Conservation (phyloP, 2,888 invertebrate species). For the Rosalia funebris region DNA sequence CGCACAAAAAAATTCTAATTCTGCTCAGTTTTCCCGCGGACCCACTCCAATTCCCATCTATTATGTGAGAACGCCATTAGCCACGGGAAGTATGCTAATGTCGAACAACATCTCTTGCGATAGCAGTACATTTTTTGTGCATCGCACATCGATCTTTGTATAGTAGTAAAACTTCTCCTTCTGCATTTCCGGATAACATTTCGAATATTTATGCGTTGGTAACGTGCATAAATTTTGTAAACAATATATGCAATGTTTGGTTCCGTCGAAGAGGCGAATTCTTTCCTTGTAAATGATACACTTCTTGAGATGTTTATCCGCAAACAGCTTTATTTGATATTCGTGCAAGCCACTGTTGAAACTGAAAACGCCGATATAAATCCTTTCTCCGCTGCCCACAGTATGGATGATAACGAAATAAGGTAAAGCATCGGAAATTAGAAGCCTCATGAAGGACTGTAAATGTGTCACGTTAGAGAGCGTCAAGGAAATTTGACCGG, state of each 20-base stretch:
- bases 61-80: background rate
- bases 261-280: conserved; percentile 36
- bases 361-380: conserved; percentile 38
- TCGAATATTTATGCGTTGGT: conserved; percentile 35
- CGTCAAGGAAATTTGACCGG: conserved; percentile 21
- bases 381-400: conserved; percentile 37
- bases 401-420: conserved; percentile 38
- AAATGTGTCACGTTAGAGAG: conserved; percentile 32
- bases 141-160: conserved; percentile 33
- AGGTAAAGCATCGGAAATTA: conserved; percentile 32
- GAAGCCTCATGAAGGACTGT: conserved; percentile 39
- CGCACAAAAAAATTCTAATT: too few relatives aligned
- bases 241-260: conserved; percentile 39
- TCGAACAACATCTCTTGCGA: conserved; percentile 38
- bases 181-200: conserved; percentile 32
- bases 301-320: conserved; percentile 26
- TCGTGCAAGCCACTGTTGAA: conserved; percentile 30
- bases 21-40: too few relatives aligned
- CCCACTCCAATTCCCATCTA: background rate
- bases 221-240: conserved; percentile 38
- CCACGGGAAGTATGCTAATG: conserved; percentile 20
- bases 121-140: conserved; percentile 34
- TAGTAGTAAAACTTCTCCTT: conserved; percentile 38
- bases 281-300: conserved; percentile 33
- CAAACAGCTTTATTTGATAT: conserved; percentile 35